Base-by-base conservation (phyloP, 2,888 invertebrate genomes). In the Drosophila histrio region DNA sequence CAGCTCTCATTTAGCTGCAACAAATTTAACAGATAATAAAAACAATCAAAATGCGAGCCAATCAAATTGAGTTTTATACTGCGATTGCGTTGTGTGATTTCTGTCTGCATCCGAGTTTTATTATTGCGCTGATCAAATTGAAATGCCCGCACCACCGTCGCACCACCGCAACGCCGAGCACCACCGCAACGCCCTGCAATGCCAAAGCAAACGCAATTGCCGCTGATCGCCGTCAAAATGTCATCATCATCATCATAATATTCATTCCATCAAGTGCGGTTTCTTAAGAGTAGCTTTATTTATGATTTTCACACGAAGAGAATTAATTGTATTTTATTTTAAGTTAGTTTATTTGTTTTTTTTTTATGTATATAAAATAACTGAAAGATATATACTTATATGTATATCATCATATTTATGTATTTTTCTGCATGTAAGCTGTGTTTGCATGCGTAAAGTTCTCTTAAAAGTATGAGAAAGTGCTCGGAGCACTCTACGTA, bases 1-100 rank as follows among this genome's bases (percentile, higher is more conserved):
- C 84, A 86, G 73, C 57, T 54, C 69, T 75, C 66, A 81, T 74
- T 79, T 65, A 83, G 80, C 58, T 63, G 50, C 57, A 49, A 43
- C 60, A 67, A 58, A 39, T 39, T 71, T 77, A 87, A 80, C 78
- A 72, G 77, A 59, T 69, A 77, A 74, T 66, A 54, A 64, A 60
- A 75, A 59, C 72, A 77, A 74, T 66, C 58, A 64, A 60, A 46
- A 30, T 38, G 38, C 53, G 36, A 50, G 46, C 63, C 59, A 65
- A 63, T 58, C 32, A 64, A 65, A 70, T 61, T 70, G 57, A 54
- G 44, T 61, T 62, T 49, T 52, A 61, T 32, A 71, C 68, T 68
- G 62, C 60, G 66, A 77, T 50, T 79, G 65, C 60, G 46, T 65
- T 44, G 76, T 69, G 47, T 44, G 61, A 58, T 73, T 60, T 57